These are phyloP conservation scores for Diarsia rubi DNA, from an alignment of 2,888 invertebrate species.

Conservation along the genomic window DNA sequence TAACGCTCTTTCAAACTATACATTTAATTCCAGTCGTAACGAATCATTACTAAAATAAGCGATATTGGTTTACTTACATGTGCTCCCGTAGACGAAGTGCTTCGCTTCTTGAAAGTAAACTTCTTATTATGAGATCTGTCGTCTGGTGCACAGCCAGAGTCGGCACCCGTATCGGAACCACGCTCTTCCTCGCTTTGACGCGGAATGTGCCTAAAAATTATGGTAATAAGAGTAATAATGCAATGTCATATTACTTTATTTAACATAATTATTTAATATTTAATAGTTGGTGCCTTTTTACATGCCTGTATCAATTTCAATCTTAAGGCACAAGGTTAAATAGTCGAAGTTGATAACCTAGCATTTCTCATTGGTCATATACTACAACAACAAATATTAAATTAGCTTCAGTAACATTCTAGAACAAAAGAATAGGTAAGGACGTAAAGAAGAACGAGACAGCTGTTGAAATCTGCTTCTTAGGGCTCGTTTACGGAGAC, in stretches of 20 bases:
- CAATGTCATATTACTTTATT: too few species aligned
- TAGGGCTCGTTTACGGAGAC: too few species aligned
- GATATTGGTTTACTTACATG: constrained; percentile 75
- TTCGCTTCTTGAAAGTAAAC: constrained; percentile 96
- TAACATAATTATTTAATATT: too few species aligned
- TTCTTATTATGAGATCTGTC: constrained; percentile 94
- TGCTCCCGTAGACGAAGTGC: constrained; percentile 96
- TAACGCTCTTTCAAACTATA: not conserved
- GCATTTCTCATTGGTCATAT: not conserved
- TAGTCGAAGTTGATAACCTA: not conserved
- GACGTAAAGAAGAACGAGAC: not conserved
- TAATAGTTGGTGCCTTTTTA: not conserved
- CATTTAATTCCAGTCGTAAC: not conserved
- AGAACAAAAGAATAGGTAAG: not conserved
- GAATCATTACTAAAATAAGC: not conserved
- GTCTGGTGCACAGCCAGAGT: constrained; percentile 93
- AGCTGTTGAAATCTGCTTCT: too few species aligned
- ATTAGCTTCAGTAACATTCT: not conserved
- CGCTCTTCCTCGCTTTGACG: constrained; percentile 93
- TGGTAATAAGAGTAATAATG: constrained; percentile 3
- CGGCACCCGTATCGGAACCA: constrained; percentile 91
- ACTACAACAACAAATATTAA: not conserved
- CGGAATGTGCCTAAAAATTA: constrained; percentile 92
- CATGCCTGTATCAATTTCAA: not conserved
- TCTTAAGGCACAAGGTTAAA: not conserved